phyloP scores from a whole-genome alignment of 37 sponge, comb jelly and placozoan genomes.

The Spongilla lacustris region DNA sequence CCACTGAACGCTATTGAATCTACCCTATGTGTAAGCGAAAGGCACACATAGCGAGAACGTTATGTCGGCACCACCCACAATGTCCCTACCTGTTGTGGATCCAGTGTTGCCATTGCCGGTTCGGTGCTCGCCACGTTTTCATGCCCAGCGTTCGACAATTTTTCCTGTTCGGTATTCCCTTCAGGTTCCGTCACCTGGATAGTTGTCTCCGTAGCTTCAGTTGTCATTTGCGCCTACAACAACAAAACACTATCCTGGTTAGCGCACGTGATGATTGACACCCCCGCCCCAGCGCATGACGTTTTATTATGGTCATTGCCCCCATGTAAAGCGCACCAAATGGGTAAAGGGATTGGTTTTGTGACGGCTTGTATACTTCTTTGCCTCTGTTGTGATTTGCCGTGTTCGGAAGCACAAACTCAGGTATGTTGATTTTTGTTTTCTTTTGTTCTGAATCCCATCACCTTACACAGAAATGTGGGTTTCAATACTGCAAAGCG shows the following conservation, averaged over 20 bases:
- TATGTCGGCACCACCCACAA: too few species aligned
- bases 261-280: background rate
- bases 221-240: conserved; percentile 1
- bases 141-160: background rate
- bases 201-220: background rate
- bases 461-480: background rate
- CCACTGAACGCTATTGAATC: too few species aligned
- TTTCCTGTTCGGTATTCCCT: background rate
- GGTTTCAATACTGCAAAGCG: background rate
- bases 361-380: background rate
- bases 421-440: background rate
- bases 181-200: background rate
- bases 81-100: background rate
- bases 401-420: background rate
- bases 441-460: background rate
- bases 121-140: background rate
- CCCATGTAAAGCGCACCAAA: background rate
- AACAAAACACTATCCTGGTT: background rate
- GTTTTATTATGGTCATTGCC: background rate
- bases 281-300: background rate
- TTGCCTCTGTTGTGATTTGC: background rate
- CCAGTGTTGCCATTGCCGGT: background rate
- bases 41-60: too few species aligned
- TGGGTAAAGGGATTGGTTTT: background rate
- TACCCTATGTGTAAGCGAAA: too few species aligned